Evolutionary conservation across 2,888 invertebrate species (phyloP).

Genomic region (Rotaria macrura): DNA sequence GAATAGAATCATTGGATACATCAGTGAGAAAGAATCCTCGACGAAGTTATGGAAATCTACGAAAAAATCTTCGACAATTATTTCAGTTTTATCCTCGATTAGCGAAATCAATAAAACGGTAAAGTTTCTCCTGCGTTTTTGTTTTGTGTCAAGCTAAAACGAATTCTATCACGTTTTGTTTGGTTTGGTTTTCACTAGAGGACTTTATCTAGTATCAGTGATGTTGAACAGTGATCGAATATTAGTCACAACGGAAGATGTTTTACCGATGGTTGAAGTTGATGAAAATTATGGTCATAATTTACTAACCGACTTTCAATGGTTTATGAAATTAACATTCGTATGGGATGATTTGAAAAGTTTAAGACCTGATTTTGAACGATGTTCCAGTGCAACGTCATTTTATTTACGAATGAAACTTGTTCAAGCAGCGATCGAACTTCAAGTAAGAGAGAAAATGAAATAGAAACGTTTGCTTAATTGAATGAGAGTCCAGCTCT

Average conservation of each 20-base stretch:
- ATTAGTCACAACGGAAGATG: conserved; percentile 88
- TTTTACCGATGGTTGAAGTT: conserved; percentile 86
- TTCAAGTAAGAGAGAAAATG: conserved; percentile 56
- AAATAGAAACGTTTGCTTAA: too few species aligned
- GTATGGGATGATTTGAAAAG: conserved; percentile 64
- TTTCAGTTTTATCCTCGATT: background rate
- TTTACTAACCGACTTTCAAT: conserved; percentile 82
- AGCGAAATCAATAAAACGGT: conserved; percentile 71
- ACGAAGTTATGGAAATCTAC: conserved; percentile 11
- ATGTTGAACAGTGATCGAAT: conserved; percentile 89
- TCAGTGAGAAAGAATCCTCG: background rate
- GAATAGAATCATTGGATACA: background rate
- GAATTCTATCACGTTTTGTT: too few species aligned
- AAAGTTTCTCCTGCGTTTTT: too few species aligned
- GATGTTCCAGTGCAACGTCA: conserved; percentile 74
- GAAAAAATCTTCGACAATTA: background rate
- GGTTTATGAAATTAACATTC: conserved; percentile 76
- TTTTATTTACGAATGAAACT: conserved; percentile 79
- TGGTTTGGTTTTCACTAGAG: conserved; percentile 45
- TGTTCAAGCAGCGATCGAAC: conserved; percentile 77
- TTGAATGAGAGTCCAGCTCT: too few species aligned
- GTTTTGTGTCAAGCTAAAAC: too few species aligned
- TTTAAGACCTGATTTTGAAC: conserved; percentile 82
- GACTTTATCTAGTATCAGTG: conserved; percentile 81
- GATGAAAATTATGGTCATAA: conserved; percentile 77